Evolutionary conservation across 2,113 vertebrate species (phyloP).

Genomic region (Melanostigma gelatinosum): DNA sequence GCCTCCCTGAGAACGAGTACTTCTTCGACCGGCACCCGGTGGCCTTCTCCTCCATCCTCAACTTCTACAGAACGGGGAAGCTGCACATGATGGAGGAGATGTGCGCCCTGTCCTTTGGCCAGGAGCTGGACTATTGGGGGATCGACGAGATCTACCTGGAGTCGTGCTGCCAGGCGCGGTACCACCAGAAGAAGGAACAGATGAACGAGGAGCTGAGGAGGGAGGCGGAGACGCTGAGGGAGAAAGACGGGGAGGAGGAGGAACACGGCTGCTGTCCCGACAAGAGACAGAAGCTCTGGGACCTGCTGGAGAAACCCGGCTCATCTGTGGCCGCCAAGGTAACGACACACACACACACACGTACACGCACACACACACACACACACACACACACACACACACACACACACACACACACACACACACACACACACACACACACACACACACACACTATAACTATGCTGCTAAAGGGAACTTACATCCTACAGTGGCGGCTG

Average conservation of each 20-base stretch:
- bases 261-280: conserved; percentile 94
- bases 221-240: conserved; percentile 93
- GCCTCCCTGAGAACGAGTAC: conserved; percentile 92
- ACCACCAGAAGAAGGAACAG: conserved; percentile 99
- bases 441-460: too few relatives aligned
- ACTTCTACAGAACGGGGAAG: conserved; percentile 99
- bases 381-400: too few relatives aligned
- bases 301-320: conserved; percentile 97
- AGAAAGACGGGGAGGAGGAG: conserved; percentile 92
- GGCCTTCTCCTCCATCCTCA: conserved; percentile 98
- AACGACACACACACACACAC: conserved; percentile 42
- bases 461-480: too few relatives aligned
- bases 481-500: too few relatives aligned
- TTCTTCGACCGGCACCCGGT: conserved; percentile 98
- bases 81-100: conserved; percentile 99
- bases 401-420: too few relatives aligned
- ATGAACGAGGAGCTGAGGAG: conserved; percentile 98
- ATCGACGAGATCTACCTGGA: conserved; percentile 99
- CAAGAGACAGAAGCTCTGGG: conserved; percentile 97
- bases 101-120: conserved; percentile 98
- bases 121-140: conserved; percentile 99
- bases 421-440: too few relatives aligned
- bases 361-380: too few relatives aligned
- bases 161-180: conserved; percentile 97
- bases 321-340: conserved; percentile 98